Base-by-base conservation (phyloP, 2,888 invertebrate species). In the Tenthredo distinguenda region DNA sequence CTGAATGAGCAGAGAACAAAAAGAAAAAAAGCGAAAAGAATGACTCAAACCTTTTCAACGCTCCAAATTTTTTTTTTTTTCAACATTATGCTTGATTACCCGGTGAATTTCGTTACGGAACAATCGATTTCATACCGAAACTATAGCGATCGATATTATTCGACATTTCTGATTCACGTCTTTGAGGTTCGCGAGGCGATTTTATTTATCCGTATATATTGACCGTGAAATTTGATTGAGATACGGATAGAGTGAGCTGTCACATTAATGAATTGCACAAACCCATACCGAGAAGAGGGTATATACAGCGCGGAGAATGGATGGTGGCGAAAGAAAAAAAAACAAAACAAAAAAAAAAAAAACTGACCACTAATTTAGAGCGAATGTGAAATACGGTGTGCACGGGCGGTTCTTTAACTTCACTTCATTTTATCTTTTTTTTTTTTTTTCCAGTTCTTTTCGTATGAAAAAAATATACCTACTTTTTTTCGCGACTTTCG, bases 181-280 rank as follows among this genome's bases (percentile, higher is more conserved):
- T 26, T 10, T n/a, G 6, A 50, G 0, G 65, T 65, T 12, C 5
- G 31, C 26, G 15, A 65, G 0, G 65, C 65, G 40, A 43, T 43
- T 72, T 76, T 21, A 62, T 26, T 62, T 62, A 47, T 76, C 40
- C 40, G 50, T 47, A n/a, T 37, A n/a, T 12, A 47, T 43, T 76
- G 47, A 76, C 76, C 76, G 76, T 76, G 76, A 76, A 76, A 76
- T 76, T 50, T 43, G 26, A 76, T 76, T 76, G 76, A 76, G 76
- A 76, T 26, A 31, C 76, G 76, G 76, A 76, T 47, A 37, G n/a
- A 37, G 74, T 31, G 21, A 43, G 26, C 76, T 76, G 76, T 47
- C 76, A 21, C 47, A 76, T 76, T 76, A 76, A 76, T 18, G 26
- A 76, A 76, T 37, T 40, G n/a, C 40, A 0, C 40, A n/a, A 72